phyloP scores from a whole-genome alignment of 2,888 invertebrate species.

The Brachycybe producta region DNA sequence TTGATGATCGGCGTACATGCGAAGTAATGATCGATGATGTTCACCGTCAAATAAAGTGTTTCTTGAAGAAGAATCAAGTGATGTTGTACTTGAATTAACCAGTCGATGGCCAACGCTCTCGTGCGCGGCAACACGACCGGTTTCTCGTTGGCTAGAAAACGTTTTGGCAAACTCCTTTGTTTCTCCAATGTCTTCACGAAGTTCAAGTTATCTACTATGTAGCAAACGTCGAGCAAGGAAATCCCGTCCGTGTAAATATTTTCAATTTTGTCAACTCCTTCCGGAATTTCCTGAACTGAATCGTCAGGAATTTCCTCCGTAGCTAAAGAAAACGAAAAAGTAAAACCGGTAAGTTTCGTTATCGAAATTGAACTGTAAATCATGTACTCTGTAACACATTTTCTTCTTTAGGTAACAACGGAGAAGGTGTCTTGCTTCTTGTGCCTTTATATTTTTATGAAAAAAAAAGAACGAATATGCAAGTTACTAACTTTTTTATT shows the following conservation, averaged over 20 bases:
- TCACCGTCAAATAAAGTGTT: background rate
- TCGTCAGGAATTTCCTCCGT: background rate
- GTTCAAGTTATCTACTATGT: constrained; percentile 1
- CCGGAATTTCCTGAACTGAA: background rate
- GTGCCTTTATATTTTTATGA: too few relatives aligned
- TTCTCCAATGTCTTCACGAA: constrained; percentile 6
- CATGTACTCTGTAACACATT: too few relatives aligned
- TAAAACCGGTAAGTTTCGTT: too few relatives aligned
- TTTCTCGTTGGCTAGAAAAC: background rate
- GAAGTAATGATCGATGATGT: constrained; percentile 9
- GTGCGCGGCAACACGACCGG: background rate
- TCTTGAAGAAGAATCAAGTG: background rate
- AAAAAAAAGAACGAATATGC: too few relatives aligned
- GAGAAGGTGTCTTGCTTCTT: too few relatives aligned
- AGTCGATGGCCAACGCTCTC: constrained; percentile 5
- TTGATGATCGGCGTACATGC: background rate
- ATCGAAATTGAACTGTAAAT: too few relatives aligned
- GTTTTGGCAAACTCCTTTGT: background rate
- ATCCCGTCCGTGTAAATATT: too few relatives aligned
- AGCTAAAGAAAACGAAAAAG: background rate
- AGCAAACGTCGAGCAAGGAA: too few relatives aligned
- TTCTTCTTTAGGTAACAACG: too few relatives aligned
- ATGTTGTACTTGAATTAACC: constrained; percentile 14
- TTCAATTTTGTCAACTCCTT: background rate
- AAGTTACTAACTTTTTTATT: too few relatives aligned